Conservation (phyloP, 1,140 invertebrate species). For the Zaprionus africanus region DNA sequence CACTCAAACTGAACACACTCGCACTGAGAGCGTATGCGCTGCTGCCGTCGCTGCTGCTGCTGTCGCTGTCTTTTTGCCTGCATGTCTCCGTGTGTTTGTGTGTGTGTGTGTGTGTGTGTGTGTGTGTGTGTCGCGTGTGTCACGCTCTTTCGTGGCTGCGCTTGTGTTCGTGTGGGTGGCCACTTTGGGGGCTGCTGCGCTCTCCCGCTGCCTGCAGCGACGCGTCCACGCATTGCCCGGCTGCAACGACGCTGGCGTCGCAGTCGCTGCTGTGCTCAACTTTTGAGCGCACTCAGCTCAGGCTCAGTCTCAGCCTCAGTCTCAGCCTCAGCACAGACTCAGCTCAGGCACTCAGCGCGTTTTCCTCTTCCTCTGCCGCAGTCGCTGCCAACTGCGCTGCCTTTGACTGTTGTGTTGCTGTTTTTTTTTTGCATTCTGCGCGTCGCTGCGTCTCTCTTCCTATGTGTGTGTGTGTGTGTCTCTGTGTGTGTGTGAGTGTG, state of each 20-base stretch:
- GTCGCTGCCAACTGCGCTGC: not conserved
- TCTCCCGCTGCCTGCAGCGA: slow-evolving; percentile 36
- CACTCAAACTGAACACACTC: slow-evolving; percentile 3
- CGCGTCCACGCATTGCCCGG: slow-evolving; percentile 11
- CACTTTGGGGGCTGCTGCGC: slow-evolving; percentile 22
- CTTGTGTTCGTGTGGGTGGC: slow-evolving; percentile 51
- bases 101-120: slow-evolving; percentile 6
- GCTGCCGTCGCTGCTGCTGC: slow-evolving; percentile 25
- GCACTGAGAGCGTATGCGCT: slow-evolving; percentile 31
- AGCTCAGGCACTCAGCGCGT: slow-evolving; percentile 25
- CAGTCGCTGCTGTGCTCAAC: slow-evolving; percentile 37
- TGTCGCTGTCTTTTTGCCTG: slow-evolving; percentile 10
- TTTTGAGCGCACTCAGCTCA: slow-evolving; percentile 27
- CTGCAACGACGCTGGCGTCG: slow-evolving; percentile 41
- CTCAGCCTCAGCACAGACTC: not conserved
- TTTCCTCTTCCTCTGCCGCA: slow-evolving; percentile 10
- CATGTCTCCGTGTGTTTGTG: not conserved
- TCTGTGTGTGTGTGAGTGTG: slow-evolving; percentile 27
- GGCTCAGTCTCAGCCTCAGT: not conserved
- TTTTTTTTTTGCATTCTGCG: slow-evolving; percentile 67
- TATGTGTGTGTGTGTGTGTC: slow-evolving; percentile 38
- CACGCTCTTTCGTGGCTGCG: slow-evolving; percentile 42
- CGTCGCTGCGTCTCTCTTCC: slow-evolving; percentile 47
- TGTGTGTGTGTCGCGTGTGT: slow-evolving; percentile 51
- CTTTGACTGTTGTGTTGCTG: not conserved